Base-by-base conservation (phyloP, 2,888 invertebrate genomes). In the Mythimna loreyi region DNA sequence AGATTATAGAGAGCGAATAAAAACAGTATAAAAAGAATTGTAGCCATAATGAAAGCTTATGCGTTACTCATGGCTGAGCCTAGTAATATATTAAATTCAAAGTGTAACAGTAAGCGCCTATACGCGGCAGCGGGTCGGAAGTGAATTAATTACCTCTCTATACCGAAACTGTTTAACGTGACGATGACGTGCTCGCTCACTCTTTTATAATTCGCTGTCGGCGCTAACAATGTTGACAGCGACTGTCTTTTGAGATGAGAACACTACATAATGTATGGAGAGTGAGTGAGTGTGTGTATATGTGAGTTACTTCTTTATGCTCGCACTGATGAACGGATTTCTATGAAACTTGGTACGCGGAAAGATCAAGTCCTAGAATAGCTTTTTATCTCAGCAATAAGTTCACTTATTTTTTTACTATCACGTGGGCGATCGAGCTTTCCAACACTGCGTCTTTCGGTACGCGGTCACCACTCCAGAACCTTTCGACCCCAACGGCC, bases 101-200 rank as follows among this genome's bases (percentile, higher is more conserved):
- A n/a, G 7, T 28, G 16, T 64, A 58, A 47, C 58, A 67, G 36
- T 50, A 62, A 55, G 63, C 78, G 66, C 69, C 55, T 71, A 55
- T 75, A 80, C 47, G 75, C 75, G 72, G 68, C 80, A 72, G 78
- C 78, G 74, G 81, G 61, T 69, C 75, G 69, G 76, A 80, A 84
- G 79, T 84, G 83, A 88, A 87, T 85, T 88, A 87, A 88, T 88
- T 87, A 86, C 72, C 70, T 69, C 81, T 81, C 75, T 80, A 81
- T 71, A 80, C 80, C 63, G 74, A 73, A 65, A 86, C 80, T 84
- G 83, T 83, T 87, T 83, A 68, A 72, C 49, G 62, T 64, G 72
- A 53, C 67, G 71, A 67, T 65, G 64, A 69, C 65, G 64, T 68
- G 72, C 67, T 72, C 62, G 59, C 74, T 67, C 61, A 62, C 49